A percentile compares a stretch with the other conserved stretches of the same genome.
Conservation (phyloP, 2,888 invertebrate species). For the Agrotis exclamationis region DNA sequence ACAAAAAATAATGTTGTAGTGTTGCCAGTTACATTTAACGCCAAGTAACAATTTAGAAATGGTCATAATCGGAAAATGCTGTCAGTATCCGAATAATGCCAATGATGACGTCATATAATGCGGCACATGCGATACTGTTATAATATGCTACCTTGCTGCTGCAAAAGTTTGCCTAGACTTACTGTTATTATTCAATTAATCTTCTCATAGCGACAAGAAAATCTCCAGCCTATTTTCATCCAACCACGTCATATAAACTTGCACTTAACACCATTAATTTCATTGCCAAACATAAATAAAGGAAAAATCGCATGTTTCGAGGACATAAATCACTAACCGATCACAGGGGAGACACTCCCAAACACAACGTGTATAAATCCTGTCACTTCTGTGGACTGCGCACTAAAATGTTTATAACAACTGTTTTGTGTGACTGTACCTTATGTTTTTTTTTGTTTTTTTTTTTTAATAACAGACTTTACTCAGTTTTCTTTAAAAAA, state of each 20-base stretch:
- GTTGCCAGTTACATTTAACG: too few species aligned
- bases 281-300: slow-evolving; percentile 33
- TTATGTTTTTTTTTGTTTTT: background rate
- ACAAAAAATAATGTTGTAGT: too few species aligned
- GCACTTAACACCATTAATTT: slow-evolving; percentile 50
- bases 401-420: slow-evolving; percentile 37
- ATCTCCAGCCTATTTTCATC: slow-evolving; percentile 38
- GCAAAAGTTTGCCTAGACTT: too few species aligned
- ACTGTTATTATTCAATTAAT: background rate
- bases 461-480: too few species aligned
- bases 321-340: slow-evolving; percentile 59
- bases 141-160: too few species aligned
- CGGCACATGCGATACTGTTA: too few species aligned
- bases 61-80: too few species aligned
- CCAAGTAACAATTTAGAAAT: too few species aligned
- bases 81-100: too few species aligned
- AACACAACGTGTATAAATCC: slow-evolving; percentile 59
- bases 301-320: slow-evolving; percentile 13
- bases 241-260: slow-evolving; percentile 38
- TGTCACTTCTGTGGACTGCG: slow-evolving; percentile 33
- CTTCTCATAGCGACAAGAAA: background rate
- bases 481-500: too few species aligned
- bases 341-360: slow-evolving; percentile 50
- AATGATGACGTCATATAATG: too few species aligned
- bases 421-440: slow-evolving; percentile 19